A percentile compares a stretch with the other conserved stretches of the same genome.
These are phyloP conservation scores for Drosophila eohydei DNA, from an alignment of 2,888 invertebrate genomes.

Conservation along the genomic window DNA sequence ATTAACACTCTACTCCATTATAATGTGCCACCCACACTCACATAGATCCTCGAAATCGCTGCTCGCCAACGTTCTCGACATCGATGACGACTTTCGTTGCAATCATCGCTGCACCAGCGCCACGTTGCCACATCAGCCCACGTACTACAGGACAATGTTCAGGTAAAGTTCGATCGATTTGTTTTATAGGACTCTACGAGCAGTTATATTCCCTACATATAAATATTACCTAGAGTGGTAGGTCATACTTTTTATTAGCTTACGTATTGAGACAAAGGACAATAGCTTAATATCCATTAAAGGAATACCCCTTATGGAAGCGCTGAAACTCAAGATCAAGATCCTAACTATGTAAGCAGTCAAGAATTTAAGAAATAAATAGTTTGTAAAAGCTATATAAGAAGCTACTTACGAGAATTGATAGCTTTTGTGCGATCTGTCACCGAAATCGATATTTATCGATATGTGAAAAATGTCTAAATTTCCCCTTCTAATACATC, in stretches of 20 bases:
- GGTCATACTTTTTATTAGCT: background rate
- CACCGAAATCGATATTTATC: background rate
- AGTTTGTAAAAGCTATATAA: background rate
- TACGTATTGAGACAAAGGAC: too few species aligned
- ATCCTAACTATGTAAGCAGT: background rate
- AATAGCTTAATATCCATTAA: background rate
- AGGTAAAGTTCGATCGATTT: constrained; percentile 80
- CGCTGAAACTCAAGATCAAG: background rate
- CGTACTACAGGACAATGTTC: constrained; percentile 90
- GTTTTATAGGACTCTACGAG: background rate
- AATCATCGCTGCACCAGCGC: constrained; percentile 87
- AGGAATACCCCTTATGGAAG: background rate
- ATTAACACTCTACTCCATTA: constrained; percentile 1
- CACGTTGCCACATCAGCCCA: constrained; percentile 86
- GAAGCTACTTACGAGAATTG: background rate
- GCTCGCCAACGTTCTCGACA: constrained; percentile 97
- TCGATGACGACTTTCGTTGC: constrained; percentile 97
- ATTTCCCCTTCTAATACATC: background rate
- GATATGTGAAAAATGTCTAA: background rate
- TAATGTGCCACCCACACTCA: constrained; percentile 62
- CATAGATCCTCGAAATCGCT: constrained; percentile 95
- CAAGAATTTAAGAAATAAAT: background rate
- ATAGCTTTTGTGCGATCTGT: background rate
- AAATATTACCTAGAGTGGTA: background rate
- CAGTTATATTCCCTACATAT: background rate